phyloP scores from a whole-genome alignment of 2,797 vertebrate genomes.

The Myotis planiceps region DNA sequence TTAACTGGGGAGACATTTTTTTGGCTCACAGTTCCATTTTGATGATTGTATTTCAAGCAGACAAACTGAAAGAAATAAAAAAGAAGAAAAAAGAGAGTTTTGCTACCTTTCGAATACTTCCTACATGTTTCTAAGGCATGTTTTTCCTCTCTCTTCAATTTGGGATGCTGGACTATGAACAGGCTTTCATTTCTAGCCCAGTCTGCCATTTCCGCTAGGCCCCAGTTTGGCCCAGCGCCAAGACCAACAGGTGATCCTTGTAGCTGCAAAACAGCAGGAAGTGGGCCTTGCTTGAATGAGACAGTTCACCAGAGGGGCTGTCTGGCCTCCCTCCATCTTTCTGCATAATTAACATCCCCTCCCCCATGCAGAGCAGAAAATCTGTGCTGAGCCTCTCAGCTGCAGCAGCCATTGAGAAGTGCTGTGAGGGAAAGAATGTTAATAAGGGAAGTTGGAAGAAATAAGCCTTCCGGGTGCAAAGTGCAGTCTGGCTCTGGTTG shows the following conservation, averaged over 20 bases:
- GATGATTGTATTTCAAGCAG: conserved; percentile 30
- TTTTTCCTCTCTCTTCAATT: conserved; percentile 63
- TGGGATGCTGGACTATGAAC: conserved; percentile 85
- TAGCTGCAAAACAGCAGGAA: conserved; percentile 91
- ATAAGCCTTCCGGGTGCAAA: neutral
- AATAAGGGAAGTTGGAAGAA: conserved; percentile 76
- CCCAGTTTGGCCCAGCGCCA: conserved; percentile 90
- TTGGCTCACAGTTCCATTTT: neutral
- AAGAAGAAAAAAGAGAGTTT: neutral
- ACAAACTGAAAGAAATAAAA: neutral
- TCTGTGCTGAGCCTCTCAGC: conserved; percentile 84
- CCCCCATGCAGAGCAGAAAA: conserved; percentile 81
- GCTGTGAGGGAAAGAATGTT: conserved; percentile 69
- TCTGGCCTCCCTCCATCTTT: conserved; percentile 88
- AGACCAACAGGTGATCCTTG: conserved; percentile 96
- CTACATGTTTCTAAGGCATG: neutral
- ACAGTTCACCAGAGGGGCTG: conserved; percentile 89
- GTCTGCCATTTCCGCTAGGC: conserved; percentile 93
- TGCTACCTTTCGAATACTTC: neutral
- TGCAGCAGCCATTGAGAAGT: conserved; percentile 60
- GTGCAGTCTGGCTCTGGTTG: neutral
- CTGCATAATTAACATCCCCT: conserved; percentile 84
- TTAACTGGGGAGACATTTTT: neutral
- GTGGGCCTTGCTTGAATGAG: conserved; percentile 87
- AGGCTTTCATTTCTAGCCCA: conserved; percentile 91